Evolutionary conservation across 2,797 vertebrate genomes (phyloP), one percentile per base, ranked within the genome.

Genomic region (Lacerta viridis): DNA sequence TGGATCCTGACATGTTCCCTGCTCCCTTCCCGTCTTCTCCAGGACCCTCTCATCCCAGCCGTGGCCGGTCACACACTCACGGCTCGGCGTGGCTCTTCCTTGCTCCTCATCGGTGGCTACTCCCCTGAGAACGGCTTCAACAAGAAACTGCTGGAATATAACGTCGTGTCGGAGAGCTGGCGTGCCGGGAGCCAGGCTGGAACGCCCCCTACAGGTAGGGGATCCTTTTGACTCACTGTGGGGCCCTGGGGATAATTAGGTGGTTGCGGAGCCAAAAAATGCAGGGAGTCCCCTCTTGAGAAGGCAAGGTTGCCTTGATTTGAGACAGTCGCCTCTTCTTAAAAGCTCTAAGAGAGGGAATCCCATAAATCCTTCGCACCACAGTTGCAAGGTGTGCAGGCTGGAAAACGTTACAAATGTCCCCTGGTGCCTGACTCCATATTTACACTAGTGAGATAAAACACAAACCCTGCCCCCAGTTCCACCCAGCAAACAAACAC

Each of bases 91-190:
- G 97, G 97, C 90, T 95, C 97, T 1, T 97, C 97, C 3, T 95
- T 99, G 92, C 95, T 99, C 29, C 95, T 99, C 88, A 98, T 99
- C 69, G 98, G 98, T 0, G 98, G 98, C 68, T 99, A 99, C 91
- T 99, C 98, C 5, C 98, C 98, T 0, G 98, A 98, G 84, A 98
- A 98, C 15, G 98, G 98, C 80, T 99, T 99, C 96, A 99, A 99
- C 95, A 98, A 98, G 93, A 97, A 97, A 74, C 95, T 99, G 33
- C 94, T 98, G 18, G 98, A 98, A 93, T 99, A 98, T 93, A 98
- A 95, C 80, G 95, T 97, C 88, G 95, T 95, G 1, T 94, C 97
- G 4, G 98, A 98, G 92, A 98, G 97, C 92, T 99, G 98, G 98
- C 97, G 96, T 1, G 93, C 97, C 0, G 96, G 96, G 36, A 94